phyloP scores from a whole-genome alignment of 1,140 invertebrate species.

The Lepidostoma basale region DNA sequence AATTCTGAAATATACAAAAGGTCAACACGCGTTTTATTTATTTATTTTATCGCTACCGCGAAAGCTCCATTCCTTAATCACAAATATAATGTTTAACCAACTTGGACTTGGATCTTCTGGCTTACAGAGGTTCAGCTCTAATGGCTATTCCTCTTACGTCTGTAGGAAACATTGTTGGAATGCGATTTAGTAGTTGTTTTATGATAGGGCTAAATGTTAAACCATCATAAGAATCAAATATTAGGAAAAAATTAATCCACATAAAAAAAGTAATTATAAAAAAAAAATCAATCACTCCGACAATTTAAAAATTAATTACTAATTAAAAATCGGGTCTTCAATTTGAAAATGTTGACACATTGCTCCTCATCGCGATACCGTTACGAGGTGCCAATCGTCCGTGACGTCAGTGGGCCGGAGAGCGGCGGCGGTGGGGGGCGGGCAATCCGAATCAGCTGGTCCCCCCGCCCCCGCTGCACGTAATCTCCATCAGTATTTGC shows the following conservation, averaged over 20 bases:
- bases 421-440: not conserved
- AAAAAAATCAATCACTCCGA: not conserved
- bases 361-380: not conserved
- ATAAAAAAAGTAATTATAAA: too few species aligned
- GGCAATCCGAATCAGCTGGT: not conserved
- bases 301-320: not conserved
- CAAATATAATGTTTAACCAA: too few species aligned
- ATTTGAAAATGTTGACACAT: not conserved
- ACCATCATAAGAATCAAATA: not conserved
- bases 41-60: too few species aligned
- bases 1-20: too few species aligned
- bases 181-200: not conserved
- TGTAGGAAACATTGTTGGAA: not conserved
- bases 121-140: too few species aligned
- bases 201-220: not conserved
- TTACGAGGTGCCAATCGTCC: not conserved
- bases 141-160: not conserved
- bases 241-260: too few species aligned
- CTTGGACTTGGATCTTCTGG: too few species aligned
- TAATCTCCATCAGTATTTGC: conserved; percentile 11
- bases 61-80: too few species aligned
- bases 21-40: too few species aligned
- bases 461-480: not conserved
- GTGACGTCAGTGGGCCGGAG: not conserved
- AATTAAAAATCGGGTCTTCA: not conserved